These are phyloP conservation scores for Hydrophis major DNA, from an alignment of 2,797 vertebrate genomes.

Conservation along the genomic window DNA sequence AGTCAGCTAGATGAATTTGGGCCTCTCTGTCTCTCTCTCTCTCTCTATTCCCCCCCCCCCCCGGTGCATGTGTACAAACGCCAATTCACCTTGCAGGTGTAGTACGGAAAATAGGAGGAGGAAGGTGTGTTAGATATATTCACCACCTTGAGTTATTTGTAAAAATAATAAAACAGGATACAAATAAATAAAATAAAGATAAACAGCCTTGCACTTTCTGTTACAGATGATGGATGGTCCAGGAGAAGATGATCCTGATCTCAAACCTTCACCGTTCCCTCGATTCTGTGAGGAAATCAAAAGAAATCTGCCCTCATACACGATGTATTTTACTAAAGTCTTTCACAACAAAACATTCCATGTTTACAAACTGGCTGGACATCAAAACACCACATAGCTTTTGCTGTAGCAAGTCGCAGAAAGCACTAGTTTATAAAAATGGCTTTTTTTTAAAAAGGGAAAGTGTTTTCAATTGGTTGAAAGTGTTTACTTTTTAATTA, in stretches of 20 bases:
- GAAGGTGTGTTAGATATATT: neutral
- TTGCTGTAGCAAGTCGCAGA: constrained; percentile 35
- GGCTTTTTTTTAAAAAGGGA: neutral
- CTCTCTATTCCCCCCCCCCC: fast-evolving
- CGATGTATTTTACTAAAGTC: constrained; percentile 79
- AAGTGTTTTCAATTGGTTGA: constrained; percentile 5
- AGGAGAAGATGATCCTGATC: constrained; percentile 85
- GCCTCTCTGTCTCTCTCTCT: no score
- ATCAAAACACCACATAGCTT: constrained; percentile 55
- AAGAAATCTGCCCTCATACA: constrained; percentile 74
- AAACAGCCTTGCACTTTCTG: constrained; percentile 18
- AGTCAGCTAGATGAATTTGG: no score
- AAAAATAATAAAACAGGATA: neutral
- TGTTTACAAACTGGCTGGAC: constrained; percentile 82
- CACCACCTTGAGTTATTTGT: neutral
- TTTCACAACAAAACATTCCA: constrained; percentile 97
- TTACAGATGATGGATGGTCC: constrained; percentile 89
- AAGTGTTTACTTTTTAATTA: constrained; percentile 39
- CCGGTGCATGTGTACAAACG: no score
- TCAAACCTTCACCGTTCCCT: constrained; percentile 78
- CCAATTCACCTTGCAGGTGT: neutral
- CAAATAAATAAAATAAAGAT: neutral
- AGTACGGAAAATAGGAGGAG: neutral
- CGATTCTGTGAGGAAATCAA: constrained; percentile 93
- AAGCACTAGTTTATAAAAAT: constrained; percentile 53